Evolutionary conservation across 2,797 vertebrate genomes (phyloP).

Genomic region (Syngnathus acus): DNA sequence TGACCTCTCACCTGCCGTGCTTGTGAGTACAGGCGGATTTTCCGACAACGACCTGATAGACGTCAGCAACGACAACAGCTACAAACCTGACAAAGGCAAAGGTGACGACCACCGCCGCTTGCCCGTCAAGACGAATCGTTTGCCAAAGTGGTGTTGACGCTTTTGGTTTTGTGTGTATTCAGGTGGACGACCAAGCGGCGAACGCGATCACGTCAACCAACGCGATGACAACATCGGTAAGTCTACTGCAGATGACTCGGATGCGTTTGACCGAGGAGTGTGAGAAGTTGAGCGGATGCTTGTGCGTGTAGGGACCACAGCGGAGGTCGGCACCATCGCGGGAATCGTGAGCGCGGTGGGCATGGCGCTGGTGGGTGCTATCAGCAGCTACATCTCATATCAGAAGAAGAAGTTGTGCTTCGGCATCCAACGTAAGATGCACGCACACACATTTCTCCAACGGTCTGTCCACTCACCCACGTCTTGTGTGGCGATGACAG

Average conservation of each 20-base stretch:
- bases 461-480: too few species aligned
- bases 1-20: not conserved
- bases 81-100: conserved; percentile 84
- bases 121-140: not conserved
- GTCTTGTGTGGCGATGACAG: conserved; percentile 52
- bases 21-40: conserved; percentile 49
- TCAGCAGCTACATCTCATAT: conserved; percentile 92
- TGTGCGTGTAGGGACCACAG: conserved; percentile 40
- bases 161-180: conserved; percentile 9
- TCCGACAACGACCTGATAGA: conserved; percentile 72
- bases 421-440: conserved; percentile 81
- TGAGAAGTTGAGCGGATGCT: not conserved
- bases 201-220: conserved; percentile 22
- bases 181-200: conserved; percentile 29
- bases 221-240: conserved; percentile 52
- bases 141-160: not conserved
- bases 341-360: conserved; percentile 84
- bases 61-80: conserved; percentile 48
- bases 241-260: conserved; percentile 1
- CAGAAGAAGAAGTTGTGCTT: conserved; percentile 98
- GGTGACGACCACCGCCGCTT: conserved; percentile 48
- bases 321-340: conserved; percentile 83
- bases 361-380: conserved; percentile 83
- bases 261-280: not conserved
- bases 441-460: too few species aligned